A percentile compares a stretch with the other conserved stretches of the same genome.
Evolutionary conservation across 2,113 vertebrate genomes (phyloP).

Genomic region (Ginglymostoma cirratum): DNA sequence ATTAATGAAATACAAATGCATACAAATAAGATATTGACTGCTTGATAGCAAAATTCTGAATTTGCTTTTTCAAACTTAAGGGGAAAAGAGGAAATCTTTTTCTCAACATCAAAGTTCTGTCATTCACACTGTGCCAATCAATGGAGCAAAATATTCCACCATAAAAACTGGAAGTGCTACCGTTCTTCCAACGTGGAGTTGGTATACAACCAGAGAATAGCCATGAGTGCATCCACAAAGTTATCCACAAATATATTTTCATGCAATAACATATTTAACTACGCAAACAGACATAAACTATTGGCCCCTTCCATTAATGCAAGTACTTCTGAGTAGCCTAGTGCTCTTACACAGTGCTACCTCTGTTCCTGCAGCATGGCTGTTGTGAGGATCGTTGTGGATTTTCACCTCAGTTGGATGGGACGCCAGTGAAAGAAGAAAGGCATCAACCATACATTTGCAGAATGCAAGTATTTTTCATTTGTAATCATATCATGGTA

Average conservation of each 20-base stretch:
- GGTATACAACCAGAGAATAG: background rate
- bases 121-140: too few relatives aligned
- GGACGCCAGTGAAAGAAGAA: too few relatives aligned
- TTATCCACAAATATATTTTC: background rate
- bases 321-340: background rate
- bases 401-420: background rate
- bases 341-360: background rate
- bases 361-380: background rate
- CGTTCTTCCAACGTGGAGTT: background rate
- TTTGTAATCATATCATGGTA: too few relatives aligned
- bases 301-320: background rate
- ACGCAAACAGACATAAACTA: background rate
- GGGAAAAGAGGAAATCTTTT: too few relatives aligned
- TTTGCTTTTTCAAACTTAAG: too few relatives aligned
- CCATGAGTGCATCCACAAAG: background rate
- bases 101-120: too few relatives aligned
- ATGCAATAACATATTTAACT: background rate
- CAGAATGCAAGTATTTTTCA: too few relatives aligned
- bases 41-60: too few relatives aligned
- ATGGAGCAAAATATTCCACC: too few relatives aligned
- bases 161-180: background rate
- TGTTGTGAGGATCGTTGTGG: background rate
- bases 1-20: too few relatives aligned
- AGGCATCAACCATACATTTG: too few relatives aligned
- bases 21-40: too few relatives aligned